A percentile compares a stretch with the other conserved stretches of the same genome.
These are phyloP conservation scores for Tetramorium alpestre DNA, from an alignment of 1,140 invertebrate species.

Conservation along the genomic window DNA sequence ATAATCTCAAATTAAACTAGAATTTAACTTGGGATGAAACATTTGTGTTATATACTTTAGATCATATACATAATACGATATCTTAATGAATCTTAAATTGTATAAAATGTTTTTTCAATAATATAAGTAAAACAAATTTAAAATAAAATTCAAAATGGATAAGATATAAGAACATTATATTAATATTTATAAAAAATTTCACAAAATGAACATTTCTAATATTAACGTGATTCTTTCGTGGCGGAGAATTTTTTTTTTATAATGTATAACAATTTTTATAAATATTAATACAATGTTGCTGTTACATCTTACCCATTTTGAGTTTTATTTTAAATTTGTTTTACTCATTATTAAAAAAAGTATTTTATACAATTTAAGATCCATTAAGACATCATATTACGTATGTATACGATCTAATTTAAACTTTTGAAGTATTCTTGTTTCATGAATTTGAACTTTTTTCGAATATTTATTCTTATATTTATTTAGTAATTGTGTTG, in stretches of 20 bases:
- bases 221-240: slow-evolving; percentile 12
- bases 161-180: too few relatives aligned
- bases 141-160: too few relatives aligned
- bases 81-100: too few relatives aligned
- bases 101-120: too few relatives aligned
- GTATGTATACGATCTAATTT: slow-evolving; percentile 11
- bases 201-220: background rate
- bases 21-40: background rate
- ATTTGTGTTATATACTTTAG: background rate
- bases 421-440: slow-evolving; percentile 6
- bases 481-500: background rate
- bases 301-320: background rate
- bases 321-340: slow-evolving; percentile 16
- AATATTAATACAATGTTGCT: slow-evolving; percentile 25
- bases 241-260: slow-evolving; percentile 29
- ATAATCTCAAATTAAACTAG: slow-evolving; percentile 42
- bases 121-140: too few relatives aligned
- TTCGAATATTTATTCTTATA: background rate
- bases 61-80: too few relatives aligned
- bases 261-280: slow-evolving; percentile 57
- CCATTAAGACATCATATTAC: slow-evolving; percentile 1
- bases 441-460: slow-evolving; percentile 13
- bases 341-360: background rate
- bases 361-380: slow-evolving; percentile 18
- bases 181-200: too few relatives aligned